Evolutionary conservation across 2,797 vertebrate species (phyloP).

Genomic region (Alexandromys oeconomus): DNA sequence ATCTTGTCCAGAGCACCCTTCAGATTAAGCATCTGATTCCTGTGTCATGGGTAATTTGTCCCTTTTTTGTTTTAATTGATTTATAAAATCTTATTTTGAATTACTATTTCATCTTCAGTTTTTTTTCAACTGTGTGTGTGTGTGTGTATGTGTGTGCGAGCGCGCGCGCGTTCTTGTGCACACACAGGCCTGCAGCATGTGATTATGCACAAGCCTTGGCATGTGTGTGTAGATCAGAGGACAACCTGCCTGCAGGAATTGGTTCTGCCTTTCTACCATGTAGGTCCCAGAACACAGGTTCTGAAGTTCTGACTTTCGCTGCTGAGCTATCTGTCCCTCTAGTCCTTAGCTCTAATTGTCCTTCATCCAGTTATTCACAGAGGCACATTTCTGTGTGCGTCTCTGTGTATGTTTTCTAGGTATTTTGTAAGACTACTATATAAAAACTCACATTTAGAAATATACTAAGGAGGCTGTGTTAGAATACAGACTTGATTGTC

Average conservation of each 20-base stretch:
- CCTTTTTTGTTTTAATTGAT: constrained; percentile 54
- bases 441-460: constrained; percentile 28
- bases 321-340: background rate
- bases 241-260: background rate
- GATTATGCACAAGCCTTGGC: background rate
- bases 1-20: constrained; percentile 97
- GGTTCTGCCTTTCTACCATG: background rate
- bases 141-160: background rate
- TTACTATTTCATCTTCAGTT: constrained; percentile 10
- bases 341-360: background rate
- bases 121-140: background rate
- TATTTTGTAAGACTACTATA: background rate
- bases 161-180: no score
- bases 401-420: background rate
- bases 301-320: background rate
- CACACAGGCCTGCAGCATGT: background rate
- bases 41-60: constrained; percentile 90
- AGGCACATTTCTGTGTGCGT: background rate
- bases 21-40: constrained; percentile 91
- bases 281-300: background rate
- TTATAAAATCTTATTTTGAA: constrained; percentile 26
- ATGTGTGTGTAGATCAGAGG: background rate
- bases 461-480: background rate
- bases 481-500: background rate
- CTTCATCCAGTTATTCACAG: background rate